phyloP scores from a whole-genome alignment of 2,113 vertebrate species.

The Campylorhamphus procurvoides region DNA sequence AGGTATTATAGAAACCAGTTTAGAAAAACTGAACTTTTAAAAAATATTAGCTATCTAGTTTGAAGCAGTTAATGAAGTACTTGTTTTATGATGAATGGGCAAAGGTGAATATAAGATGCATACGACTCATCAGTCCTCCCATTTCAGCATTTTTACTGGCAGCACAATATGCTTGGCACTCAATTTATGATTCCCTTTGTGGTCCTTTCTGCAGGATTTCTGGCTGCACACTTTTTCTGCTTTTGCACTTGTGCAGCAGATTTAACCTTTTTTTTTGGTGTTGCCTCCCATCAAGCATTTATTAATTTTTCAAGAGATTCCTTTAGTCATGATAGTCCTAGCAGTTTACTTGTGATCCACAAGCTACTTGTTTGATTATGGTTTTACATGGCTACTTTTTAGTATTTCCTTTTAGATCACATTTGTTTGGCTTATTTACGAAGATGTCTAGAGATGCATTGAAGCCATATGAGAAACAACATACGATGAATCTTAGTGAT shows the following conservation, averaged over 20 bases:
- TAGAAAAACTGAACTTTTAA: not conserved
- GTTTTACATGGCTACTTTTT: not conserved
- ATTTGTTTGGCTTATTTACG: not conserved
- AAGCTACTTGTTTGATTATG: not conserved
- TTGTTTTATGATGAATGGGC: not conserved
- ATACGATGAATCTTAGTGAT: fast-evolving
- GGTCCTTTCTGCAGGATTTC: not conserved
- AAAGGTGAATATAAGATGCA: not conserved
- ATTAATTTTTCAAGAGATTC: not conserved
- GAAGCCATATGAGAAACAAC: not conserved
- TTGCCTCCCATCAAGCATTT: not conserved
- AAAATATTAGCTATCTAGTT: not conserved
- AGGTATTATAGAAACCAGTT: not conserved
- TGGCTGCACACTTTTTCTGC: not conserved
- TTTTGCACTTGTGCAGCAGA: not conserved
- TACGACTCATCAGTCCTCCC: not conserved
- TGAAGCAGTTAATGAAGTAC: not conserved
- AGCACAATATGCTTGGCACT: not conserved
- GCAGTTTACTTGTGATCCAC: not conserved
- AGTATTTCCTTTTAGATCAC: not conserved
- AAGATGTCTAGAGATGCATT: not conserved
- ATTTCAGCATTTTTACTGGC: not conserved
- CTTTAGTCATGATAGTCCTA: not conserved
- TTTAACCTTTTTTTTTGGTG: not conserved
- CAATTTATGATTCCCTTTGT: not conserved